Evolutionary conservation across 2,888 invertebrate species (phyloP).

Genomic region (Troides aeacus): DNA sequence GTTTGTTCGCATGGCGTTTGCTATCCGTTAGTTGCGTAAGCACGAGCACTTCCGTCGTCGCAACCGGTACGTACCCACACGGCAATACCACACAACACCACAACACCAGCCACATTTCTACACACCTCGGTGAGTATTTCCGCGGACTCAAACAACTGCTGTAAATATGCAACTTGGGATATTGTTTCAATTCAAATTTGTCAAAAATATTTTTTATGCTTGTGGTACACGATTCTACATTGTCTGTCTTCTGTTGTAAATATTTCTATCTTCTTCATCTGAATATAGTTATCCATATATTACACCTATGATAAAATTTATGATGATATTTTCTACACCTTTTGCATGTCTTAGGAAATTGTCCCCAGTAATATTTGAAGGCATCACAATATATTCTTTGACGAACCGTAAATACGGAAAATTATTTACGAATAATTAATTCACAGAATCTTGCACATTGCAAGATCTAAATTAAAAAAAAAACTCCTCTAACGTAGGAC

Average conservation of each 20-base stretch:
- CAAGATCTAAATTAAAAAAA: too few relatives aligned
- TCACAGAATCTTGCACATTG: too few relatives aligned
- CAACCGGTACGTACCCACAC: slow-evolving; percentile 54
- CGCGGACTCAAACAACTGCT: slow-evolving; percentile 54
- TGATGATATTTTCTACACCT: too few relatives aligned
- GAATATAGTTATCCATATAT: too few relatives aligned
- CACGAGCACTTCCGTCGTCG: neutral
- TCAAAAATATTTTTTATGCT: neutral
- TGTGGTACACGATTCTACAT: neutral
- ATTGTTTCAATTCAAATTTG: slow-evolving; percentile 27
- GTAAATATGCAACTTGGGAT: slow-evolving; percentile 59
- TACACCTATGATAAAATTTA: too few relatives aligned
- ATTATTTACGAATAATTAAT: too few relatives aligned
- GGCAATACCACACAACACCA: slow-evolving; percentile 34
- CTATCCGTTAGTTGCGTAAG: slow-evolving; percentile 23
- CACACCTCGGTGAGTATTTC: slow-evolving; percentile 30
- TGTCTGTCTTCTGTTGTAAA: slow-evolving; percentile 14
- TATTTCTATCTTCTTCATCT: slow-evolving; percentile 5
- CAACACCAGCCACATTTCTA: slow-evolving; percentile 26
- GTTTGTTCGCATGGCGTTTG: slow-evolving; percentile 38
- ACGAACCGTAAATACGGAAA: too few relatives aligned
- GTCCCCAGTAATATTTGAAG: too few relatives aligned
- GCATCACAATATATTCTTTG: too few relatives aligned
- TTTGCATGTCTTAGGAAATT: too few relatives aligned
- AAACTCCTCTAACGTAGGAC: too few relatives aligned